phyloP scores from a whole-genome alignment of 2,888 invertebrate species.

The Emesis furor region DNA sequence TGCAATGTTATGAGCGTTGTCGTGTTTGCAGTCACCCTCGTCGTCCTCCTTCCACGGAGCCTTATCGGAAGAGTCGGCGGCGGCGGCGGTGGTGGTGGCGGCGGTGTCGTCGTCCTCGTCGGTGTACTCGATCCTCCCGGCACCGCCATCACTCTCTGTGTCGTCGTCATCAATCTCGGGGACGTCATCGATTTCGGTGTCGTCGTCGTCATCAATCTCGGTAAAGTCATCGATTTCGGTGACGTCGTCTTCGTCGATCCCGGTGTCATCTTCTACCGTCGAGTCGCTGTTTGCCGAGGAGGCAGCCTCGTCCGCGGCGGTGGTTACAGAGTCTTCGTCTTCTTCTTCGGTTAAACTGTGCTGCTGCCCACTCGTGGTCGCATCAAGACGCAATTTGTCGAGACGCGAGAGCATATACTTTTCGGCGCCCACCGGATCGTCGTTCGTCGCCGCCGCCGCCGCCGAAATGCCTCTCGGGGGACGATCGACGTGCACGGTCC shows the following conservation, averaged over 20 bases:
- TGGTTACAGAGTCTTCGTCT: not conserved
- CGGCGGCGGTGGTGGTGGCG: too few relatives aligned
- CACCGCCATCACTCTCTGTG: too few relatives aligned
- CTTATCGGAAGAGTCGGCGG: too few relatives aligned
- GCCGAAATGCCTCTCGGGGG: not conserved
- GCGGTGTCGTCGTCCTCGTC: too few relatives aligned
- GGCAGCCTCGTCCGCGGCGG: not conserved
- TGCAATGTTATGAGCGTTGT: too few relatives aligned
- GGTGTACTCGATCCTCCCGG: too few relatives aligned
- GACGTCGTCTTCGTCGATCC: not conserved
- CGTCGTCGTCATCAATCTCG: not conserved
- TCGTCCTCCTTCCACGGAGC: too few relatives aligned
- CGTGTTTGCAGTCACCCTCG: too few relatives aligned
- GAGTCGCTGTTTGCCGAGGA: too few relatives aligned
- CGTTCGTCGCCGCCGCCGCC: not conserved
- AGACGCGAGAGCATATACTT: conserved; percentile 13
- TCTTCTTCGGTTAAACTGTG: not conserved
- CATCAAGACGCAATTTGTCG: not conserved
- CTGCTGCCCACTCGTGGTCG: not conserved
- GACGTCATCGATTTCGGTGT: too few relatives aligned
- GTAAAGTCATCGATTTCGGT: not conserved
- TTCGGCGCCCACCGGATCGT: not conserved
- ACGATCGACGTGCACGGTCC: conserved; percentile 3
- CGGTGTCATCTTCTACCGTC: not conserved
- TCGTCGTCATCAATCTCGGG: too few relatives aligned